A percentile compares a stretch with the other conserved stretches of the same genome.
Conservation (phyloP, 37 sponge, comb jelly and placozoan species). For the Cliona cf. orientalis region DNA sequence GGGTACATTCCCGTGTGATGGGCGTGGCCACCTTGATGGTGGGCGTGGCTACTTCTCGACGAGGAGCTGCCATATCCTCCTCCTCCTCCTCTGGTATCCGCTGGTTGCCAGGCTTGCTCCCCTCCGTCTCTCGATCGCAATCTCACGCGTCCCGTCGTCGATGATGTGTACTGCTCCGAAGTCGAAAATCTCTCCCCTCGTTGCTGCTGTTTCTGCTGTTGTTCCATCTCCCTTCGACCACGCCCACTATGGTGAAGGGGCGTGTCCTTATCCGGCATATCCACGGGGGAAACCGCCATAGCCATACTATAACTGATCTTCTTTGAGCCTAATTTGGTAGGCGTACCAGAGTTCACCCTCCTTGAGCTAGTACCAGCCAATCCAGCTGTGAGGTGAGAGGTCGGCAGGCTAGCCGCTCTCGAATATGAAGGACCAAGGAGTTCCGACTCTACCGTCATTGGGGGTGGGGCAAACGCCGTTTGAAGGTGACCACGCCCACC, state of each 20-base stretch:
- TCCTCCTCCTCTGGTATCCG: no score
- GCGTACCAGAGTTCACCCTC: neutral
- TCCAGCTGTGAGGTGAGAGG: neutral
- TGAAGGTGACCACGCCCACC: neutral
- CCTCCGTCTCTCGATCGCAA: no score
- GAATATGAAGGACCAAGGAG: no score
- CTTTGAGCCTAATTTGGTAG: neutral
- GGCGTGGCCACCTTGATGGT: no score
- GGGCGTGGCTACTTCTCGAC: no score
- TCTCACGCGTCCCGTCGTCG: no score
- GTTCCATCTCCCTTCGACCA: no score
- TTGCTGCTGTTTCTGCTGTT: no score
- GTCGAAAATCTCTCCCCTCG: neutral
- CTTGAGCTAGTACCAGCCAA: neutral
- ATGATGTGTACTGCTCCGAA: neutral
- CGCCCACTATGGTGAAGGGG: neutral
- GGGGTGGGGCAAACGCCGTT: neutral
- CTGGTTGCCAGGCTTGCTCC: no score
- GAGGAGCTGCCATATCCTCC: no score
- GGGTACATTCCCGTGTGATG: no score
- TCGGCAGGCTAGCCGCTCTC: neutral
- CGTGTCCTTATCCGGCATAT: conserved; percentile 9
- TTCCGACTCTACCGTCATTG: neutral
- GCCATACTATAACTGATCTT: conserved; percentile 13
- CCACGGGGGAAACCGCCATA: neutral